phyloP scores from a whole-genome alignment of 2,113 vertebrate species.

The Cololabis saira region DNA sequence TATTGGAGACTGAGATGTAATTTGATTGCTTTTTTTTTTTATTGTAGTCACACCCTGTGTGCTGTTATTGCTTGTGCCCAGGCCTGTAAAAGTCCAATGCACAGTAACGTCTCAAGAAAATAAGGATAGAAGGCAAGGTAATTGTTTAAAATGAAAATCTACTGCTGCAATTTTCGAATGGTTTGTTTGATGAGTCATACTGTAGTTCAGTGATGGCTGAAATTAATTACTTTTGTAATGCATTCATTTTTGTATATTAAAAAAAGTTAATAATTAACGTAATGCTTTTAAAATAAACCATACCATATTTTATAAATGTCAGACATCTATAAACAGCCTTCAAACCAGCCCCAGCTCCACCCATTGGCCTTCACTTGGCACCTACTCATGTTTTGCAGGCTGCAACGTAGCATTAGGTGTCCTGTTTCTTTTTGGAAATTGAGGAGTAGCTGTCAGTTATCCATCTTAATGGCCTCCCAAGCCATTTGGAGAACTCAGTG shows the following conservation, averaged over 20 bases:
- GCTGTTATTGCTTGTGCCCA: background rate
- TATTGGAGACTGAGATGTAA: background rate
- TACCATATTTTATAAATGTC: background rate
- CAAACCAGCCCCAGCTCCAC: background rate
- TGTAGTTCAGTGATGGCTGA: too few relatives aligned
- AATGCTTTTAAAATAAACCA: background rate
- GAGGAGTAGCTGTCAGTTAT: background rate
- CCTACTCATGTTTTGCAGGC: background rate
- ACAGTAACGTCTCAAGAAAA: background rate
- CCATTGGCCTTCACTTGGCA: conserved; percentile 3
- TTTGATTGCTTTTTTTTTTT: background rate
- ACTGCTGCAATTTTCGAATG: background rate
- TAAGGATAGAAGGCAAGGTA: background rate
- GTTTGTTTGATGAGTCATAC: too few relatives aligned
- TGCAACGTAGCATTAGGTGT: conserved; percentile 1
- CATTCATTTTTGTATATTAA: too few relatives aligned
- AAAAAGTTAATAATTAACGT: too few relatives aligned
- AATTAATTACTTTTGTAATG: too few relatives aligned
- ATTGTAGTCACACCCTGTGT: background rate
- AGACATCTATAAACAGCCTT: background rate
- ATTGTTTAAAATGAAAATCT: background rate
- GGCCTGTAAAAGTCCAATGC: background rate
- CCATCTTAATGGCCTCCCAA: background rate
- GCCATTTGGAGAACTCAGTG: background rate
- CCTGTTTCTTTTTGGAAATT: conserved; percentile 9